These are phyloP conservation scores for Eristalinus sepulchralis DNA, from an alignment of 2,888 invertebrate species.

Conservation along the genomic window DNA sequence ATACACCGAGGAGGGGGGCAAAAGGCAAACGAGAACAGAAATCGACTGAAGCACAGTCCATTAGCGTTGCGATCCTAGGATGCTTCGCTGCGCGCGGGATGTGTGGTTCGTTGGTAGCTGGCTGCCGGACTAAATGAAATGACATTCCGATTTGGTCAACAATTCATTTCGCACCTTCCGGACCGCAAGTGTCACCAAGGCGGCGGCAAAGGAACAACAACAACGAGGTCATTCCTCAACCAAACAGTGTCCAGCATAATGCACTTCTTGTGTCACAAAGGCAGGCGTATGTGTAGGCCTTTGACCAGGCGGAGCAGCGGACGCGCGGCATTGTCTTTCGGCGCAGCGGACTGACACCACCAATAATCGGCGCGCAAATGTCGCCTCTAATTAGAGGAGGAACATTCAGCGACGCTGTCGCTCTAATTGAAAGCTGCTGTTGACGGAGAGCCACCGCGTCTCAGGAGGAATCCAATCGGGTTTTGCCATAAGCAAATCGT, in stretches of 20 bases:
- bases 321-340: conserved; percentile 29
- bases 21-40: neutral
- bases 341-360: neutral
- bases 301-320: conserved; percentile 27
- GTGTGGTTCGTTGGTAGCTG: conserved; percentile 13
- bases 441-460: conserved; percentile 35
- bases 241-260: conserved; percentile 53
- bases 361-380: conserved; percentile 9
- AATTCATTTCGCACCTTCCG: conserved; percentile 61
- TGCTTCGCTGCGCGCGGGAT: conserved; percentile 34
- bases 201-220: neutral
- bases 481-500: conserved; percentile 44
- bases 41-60: conserved; percentile 44
- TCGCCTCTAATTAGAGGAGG: conserved; percentile 56
- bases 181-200: conserved; percentile 43
- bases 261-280: conserved; percentile 66
- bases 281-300: conserved; percentile 50
- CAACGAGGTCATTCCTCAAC: conserved; percentile 19
- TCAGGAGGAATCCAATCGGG: conserved; percentile 49
- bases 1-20: neutral
- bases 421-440: conserved; percentile 68
- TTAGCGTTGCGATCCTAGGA: conserved; percentile 56
- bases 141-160: conserved; percentile 67
- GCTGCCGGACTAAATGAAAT: conserved; percentile 40
- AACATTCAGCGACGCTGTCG: conserved; percentile 47